Evolutionary conservation across 1,140 invertebrate species (phyloP).

Genomic region (Luehdorfia chinensis): DNA sequence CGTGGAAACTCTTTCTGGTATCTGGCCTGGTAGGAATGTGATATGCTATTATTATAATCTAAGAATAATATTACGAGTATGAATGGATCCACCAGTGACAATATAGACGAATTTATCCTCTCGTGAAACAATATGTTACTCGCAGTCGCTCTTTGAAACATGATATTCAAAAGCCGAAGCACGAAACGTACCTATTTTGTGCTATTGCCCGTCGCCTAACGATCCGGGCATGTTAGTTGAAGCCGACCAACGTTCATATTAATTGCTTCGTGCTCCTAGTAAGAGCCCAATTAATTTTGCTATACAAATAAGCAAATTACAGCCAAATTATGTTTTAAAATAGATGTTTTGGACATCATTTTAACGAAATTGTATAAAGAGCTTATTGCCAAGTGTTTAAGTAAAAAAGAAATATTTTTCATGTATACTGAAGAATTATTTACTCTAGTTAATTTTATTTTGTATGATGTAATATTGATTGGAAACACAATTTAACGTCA

Average conservation of each 20-base stretch:
- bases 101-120: neutral
- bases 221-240: constrained; percentile 2
- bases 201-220: constrained; percentile 8
- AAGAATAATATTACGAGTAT: too few relatives aligned
- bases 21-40: too few relatives aligned
- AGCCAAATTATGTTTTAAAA: neutral
- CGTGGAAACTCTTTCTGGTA: too few relatives aligned
- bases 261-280: constrained; percentile 21
- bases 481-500: too few relatives aligned
- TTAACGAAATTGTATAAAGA: too few relatives aligned
- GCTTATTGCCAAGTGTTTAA: too few relatives aligned
- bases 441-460: too few relatives aligned
- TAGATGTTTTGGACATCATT: neutral
- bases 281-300: constrained; percentile 25
- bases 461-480: too few relatives aligned
- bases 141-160: neutral
- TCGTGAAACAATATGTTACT: neutral
- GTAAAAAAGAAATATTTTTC: too few relatives aligned
- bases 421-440: too few relatives aligned
- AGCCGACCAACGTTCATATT: constrained; percentile 19
- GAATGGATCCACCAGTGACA: too few relatives aligned
- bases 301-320: constrained; percentile 15
- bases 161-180: constrained; percentile 11
- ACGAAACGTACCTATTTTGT: constrained; percentile 13
- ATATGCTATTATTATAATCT: too few relatives aligned